Base-by-base conservation (phyloP, 2,797 vertebrate genomes). In the Silurus aristotelis region DNA sequence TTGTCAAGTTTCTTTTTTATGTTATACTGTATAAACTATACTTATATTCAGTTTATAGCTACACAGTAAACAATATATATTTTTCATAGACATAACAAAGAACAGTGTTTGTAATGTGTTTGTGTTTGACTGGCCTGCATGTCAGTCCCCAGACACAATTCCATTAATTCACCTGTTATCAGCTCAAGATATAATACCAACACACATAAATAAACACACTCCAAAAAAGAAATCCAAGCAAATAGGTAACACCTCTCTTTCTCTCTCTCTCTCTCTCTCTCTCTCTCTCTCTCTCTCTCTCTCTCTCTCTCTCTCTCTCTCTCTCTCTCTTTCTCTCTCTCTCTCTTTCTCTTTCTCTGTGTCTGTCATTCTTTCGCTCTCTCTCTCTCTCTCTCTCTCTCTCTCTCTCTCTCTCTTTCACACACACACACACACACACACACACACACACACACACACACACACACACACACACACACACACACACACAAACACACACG, bases 161-260 rank as follows among this genome's bases (percentile, higher is more conserved):
- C 5, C 43, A 17, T 48, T 84, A 25, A 73, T 80, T 87, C 78
- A 84, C 67, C 77, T 86, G 63, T 66, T 25, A 48, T 66, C 15
- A 25, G 70, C 76, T 76, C 79, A 83, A 68, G 71, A 75, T 70
- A 77, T 64, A 76, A 86, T 52, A 83, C 73, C 27, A 80, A 82
- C 64, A 83, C 48, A 82, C 17, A 43, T 56, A 46, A n/a, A 75
- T 56, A 56, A 38, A 75, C 77, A 27, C 80, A 83, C 64, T 81
- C n/a, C 38, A 46, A 46, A 60, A 38, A 43, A 77, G 15, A 77
- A 77, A 58, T n/a, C 8, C 55, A 77, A 52, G 71, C 22, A 73
- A 73, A 77, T 17, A 22, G 27, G 55, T 27, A 60, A 0, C 27
- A 56, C 15, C 5, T 48, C 12, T 12, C 70, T 6, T 17, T 52